Evolutionary conservation across 2,888 invertebrate genomes (phyloP).

Genomic region (Cryptocheilus praepositus): DNA sequence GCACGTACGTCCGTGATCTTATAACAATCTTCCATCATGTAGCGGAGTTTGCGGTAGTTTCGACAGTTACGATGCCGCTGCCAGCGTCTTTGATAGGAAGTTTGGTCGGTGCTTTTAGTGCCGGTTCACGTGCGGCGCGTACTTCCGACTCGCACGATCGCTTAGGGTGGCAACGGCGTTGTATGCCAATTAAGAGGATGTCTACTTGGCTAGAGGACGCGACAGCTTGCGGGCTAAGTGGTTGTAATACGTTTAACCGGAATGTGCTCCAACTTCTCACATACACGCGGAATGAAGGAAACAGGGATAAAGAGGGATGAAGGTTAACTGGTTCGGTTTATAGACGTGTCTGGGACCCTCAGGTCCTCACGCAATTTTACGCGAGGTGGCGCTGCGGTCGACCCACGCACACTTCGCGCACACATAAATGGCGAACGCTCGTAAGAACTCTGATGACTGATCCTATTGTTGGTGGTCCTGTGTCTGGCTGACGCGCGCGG

Average conservation of each 20-base stretch:
- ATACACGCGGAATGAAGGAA: constrained; percentile 26
- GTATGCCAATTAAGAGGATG: constrained; percentile 69
- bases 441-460: too few relatives aligned
- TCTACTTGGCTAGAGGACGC: constrained; percentile 54
- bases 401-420: too few relatives aligned
- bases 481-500: too few relatives aligned
- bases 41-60: constrained; percentile 35
- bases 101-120: constrained; percentile 54
- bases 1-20: constrained; percentile 8
- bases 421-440: too few relatives aligned
- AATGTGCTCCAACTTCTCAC: constrained; percentile 63
- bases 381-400: too few relatives aligned
- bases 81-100: constrained; percentile 49
- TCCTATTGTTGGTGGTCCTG: too few relatives aligned
- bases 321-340: constrained; percentile 4
- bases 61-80: constrained; percentile 31
- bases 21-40: constrained; percentile 18
- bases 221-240: constrained; percentile 66
- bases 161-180: constrained; percentile 54
- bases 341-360: neutral
- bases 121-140: constrained; percentile 41
- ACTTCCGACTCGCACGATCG: constrained; percentile 50
- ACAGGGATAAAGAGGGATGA: constrained; percentile 11
- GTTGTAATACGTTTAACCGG: constrained; percentile 69
- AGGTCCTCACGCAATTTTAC: too few relatives aligned